Percentiles rank a stretch among this genome's conserved stretches.
Conservation (phyloP, 2,888 invertebrate species). For the Acleris laterana region DNA sequence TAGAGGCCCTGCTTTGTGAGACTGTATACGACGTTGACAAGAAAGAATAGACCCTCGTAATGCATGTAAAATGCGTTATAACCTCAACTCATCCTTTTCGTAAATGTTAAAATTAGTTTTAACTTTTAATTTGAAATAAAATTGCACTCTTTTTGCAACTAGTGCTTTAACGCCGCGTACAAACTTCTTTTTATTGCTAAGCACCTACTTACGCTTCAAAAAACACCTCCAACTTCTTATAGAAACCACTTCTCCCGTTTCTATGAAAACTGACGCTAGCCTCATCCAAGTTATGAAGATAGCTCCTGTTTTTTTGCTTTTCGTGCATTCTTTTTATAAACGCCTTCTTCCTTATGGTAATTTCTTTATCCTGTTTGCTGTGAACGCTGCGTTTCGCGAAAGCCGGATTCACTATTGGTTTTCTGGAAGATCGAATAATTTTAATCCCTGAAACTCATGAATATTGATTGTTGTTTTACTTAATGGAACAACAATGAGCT, state of each 20-base stretch:
- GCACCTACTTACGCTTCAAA: constrained; percentile 84
- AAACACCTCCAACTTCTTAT: constrained; percentile 86
- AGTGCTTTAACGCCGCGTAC: constrained; percentile 24
- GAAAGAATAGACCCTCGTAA: no score
- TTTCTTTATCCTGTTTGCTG: constrained; percentile 36
- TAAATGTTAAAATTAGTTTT: no score
- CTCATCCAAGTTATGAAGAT: constrained; percentile 58
- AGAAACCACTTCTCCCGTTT: constrained; percentile 85
- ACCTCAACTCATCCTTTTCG: no score
- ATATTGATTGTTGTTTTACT: constrained; percentile 2
- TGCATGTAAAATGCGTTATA: no score
- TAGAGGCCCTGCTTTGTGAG: no score
- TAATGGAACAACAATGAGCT: background rate
- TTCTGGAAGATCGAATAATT: constrained; percentile 52
- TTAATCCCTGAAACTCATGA: background rate
- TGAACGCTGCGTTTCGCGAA: constrained; percentile 76
- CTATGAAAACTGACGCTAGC: constrained; percentile 82
- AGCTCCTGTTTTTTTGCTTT: constrained; percentile 53
- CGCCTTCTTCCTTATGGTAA: constrained; percentile 37
- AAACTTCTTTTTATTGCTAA: background rate
- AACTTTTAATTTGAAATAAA: no score
- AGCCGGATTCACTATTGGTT: constrained; percentile 72
- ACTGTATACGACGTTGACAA: no score
- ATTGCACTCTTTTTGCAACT: background rate
- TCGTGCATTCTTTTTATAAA: constrained; percentile 66